Evolutionary conservation across 2,797 vertebrate species (phyloP), one percentile per base, ranked within the genome.

Genomic region (Dendrocincla fuliginosa): DNA sequence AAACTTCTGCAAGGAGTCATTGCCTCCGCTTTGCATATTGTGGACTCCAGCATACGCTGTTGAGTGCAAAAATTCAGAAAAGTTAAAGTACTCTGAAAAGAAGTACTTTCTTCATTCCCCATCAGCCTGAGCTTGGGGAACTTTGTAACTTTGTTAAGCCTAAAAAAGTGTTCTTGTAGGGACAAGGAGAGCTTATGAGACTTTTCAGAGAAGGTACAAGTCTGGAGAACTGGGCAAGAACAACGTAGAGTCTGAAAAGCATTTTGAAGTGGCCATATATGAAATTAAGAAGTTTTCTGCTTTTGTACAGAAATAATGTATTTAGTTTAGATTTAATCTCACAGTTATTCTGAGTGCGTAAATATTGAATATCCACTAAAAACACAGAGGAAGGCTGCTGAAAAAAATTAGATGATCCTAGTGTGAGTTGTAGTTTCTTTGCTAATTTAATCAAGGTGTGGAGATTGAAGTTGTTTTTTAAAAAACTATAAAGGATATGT

Each of bases 361-460:
- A n/a, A 30, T 83, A 67, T 8, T 57, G n/a, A 87, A 19, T 13
- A 28, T 50, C 68, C 52, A 11, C 44, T 84, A 30, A 19, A 68
- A 57, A 64, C 6, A 30, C 22, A 68, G 69, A 80, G 27, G 32
- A 91, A 57, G 6, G 5, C 13, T 44, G 17, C 19, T 63, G n/a
- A 37, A 87, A 71, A 71, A 57, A 35, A n/a, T 30, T 15, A 9
- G 6, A 27, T 18, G 6, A 16, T n/a, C 0, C 0, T 16, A 9
- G 49, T 28, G 19, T 14, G 37, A 47, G 12, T 53, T 18, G 50
- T 16, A 42, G 22, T 7, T 75, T 71, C 20, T 46, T 67, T 24
- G 30, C 10, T 37, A 27, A 61, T 75, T 75, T 88, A 15, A n/a
- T 33, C 9, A 15, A 10, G 18, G 14, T 56, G 4, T 11, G 23